A percentile compares a stretch with the other conserved stretches of the same genome.
Evolutionary conservation across 1,140 invertebrate species (phyloP).

Genomic region (Bombyx mandarina): DNA sequence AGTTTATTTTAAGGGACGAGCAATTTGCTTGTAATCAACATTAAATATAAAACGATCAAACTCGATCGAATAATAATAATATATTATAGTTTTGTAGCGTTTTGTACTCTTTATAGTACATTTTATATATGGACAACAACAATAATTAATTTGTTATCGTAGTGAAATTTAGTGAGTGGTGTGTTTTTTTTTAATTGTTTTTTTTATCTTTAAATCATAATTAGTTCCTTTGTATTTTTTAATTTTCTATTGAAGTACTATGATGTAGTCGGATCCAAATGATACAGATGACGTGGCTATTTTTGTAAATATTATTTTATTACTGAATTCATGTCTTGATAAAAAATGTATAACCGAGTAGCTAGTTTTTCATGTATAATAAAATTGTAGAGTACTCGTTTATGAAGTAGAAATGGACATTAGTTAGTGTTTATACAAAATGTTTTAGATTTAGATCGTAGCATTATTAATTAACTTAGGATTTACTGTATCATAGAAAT

Average conservation of each 20-base stretch:
- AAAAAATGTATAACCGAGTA: conserved; percentile 53
- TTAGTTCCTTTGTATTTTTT: conserved; percentile 47
- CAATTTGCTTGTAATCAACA: too few species aligned
- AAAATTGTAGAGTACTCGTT: conserved; percentile 65
- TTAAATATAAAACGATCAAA: too few species aligned
- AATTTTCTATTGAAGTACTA: conserved; percentile 37
- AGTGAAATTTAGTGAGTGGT: conserved; percentile 16
- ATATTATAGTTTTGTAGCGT: conserved; percentile 24
- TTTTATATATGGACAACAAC: conserved; percentile 21
- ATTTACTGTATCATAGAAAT: conserved; percentile 54
- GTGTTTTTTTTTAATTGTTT: conserved; percentile 24
- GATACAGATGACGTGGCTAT: conserved; percentile 57
- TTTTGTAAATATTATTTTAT: conserved; percentile 66
- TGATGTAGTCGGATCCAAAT: conserved; percentile 47
- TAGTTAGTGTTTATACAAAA: conserved; percentile 68
- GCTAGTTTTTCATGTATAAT: conserved; percentile 68
- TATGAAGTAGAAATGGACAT: conserved; percentile 46
- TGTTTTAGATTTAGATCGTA: conserved; percentile 25
- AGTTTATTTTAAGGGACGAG: too few species aligned
- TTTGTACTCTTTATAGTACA: conserved; percentile 27
- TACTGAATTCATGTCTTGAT: conserved; percentile 66
- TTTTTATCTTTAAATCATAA: conserved; percentile 2
- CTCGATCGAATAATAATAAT: conserved; percentile 6
- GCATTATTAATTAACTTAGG: conserved; percentile 51
- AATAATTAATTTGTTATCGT: conserved; percentile 7